These are phyloP conservation scores for Actinia equina DNA, from an alignment of 64 coral and sea anemone genomes.

Conservation along the genomic window DNA sequence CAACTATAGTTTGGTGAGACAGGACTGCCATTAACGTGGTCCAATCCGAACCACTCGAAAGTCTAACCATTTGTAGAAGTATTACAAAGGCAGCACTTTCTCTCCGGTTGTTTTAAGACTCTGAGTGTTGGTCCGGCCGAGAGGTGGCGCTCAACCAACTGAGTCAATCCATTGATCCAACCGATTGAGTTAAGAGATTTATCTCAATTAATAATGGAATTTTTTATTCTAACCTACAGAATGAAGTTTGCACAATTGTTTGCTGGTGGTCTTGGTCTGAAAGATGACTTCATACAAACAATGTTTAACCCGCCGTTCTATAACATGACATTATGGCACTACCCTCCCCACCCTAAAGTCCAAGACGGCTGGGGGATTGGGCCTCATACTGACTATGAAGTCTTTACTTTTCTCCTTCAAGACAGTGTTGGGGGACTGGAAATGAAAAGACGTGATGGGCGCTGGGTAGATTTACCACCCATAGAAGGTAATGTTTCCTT, in stretches of 20 bases:
- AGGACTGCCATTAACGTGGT: no score
- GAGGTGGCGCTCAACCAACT: no score
- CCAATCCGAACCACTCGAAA: no score
- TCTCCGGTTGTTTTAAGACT: no score
- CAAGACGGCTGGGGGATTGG: conserved; percentile 27
- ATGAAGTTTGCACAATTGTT: background rate
- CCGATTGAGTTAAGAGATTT: no score
- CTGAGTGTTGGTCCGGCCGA: no score
- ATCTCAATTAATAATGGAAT: no score
- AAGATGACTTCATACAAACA: conserved; percentile 25
- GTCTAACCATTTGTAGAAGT: no score
- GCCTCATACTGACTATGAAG: conserved; percentile 70
- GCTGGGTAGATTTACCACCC: conserved; percentile 62
- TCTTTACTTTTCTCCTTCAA: conserved; percentile 52
- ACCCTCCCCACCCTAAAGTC: conserved; percentile 6
- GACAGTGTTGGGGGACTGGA: conserved; percentile 67
- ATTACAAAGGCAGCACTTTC: no score
- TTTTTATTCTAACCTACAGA: background rate
- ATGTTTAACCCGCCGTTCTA: conserved; percentile 42
- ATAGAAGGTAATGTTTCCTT: conserved; percentile 19
- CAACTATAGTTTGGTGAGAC: no score
- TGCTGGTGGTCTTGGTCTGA: background rate
- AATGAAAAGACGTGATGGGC: conserved; percentile 21
- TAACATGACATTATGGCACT: conserved; percentile 36
- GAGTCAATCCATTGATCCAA: no score